phyloP scores from a whole-genome alignment of 1,140 invertebrate genomes.

The Tachypleus tridentatus region DNA sequence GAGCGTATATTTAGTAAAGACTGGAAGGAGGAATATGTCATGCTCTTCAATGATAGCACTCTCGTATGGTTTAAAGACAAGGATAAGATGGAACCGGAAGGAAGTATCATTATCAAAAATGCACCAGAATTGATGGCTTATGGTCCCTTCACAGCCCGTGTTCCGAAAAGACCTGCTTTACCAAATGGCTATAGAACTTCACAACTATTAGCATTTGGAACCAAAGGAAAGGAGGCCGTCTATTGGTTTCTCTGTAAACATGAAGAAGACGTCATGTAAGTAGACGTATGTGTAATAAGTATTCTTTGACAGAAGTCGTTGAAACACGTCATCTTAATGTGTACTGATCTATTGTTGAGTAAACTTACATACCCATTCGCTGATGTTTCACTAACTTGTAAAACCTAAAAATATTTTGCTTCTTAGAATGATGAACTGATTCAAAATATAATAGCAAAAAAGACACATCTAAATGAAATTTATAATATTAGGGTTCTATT shows the following conservation, averaged over 20 bases:
- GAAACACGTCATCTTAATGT: too few species aligned
- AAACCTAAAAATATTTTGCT: too few species aligned
- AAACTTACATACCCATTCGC: too few species aligned
- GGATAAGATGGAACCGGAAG: slow-evolving; percentile 36
- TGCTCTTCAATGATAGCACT: slow-evolving; percentile 62
- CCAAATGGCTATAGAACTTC: slow-evolving; percentile 49
- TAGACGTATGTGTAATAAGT: slow-evolving; percentile 5
- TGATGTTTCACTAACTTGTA: too few species aligned
- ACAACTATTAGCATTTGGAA: slow-evolving; percentile 57
- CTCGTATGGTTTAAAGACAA: slow-evolving; percentile 62
- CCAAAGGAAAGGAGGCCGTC: slow-evolving; percentile 42
- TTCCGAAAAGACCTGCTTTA: slow-evolving; percentile 52
- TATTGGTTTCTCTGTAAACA: slow-evolving; percentile 50
- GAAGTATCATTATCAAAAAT: slow-evolving; percentile 50
- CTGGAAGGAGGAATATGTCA: slow-evolving; percentile 68
- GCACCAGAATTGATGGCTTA: slow-evolving; percentile 64
- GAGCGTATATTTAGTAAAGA: slow-evolving; percentile 58
- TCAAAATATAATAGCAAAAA: too few species aligned
- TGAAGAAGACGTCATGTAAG: slow-evolving; percentile 51
- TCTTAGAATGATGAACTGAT: too few species aligned
- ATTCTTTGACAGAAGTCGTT: too few species aligned
- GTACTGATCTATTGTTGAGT: too few species aligned
- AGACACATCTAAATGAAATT: too few species aligned
- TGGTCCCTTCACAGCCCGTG: slow-evolving; percentile 54
- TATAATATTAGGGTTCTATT: too few species aligned